Base-by-base conservation (phyloP, 1,140 invertebrate genomes). In the Hydropsyche tenuis region DNA sequence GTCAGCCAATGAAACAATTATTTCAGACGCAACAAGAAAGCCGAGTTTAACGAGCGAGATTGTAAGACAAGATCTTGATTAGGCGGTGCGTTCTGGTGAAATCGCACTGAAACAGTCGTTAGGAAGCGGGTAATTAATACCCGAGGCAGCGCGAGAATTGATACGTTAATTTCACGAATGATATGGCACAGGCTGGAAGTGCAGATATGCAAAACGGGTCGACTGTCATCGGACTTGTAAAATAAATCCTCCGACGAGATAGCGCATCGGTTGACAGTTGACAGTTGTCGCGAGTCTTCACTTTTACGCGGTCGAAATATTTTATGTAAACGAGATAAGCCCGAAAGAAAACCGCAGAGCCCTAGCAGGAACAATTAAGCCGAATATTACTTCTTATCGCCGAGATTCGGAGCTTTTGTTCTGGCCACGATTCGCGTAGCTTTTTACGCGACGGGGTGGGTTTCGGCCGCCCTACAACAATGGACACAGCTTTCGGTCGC, bases 1-100 rank as follows among this genome's bases (percentile, higher is more conserved):
- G 56, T 60, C 56, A 60, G 56, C 56, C 56, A 60, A 60, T 60
- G 56, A 60, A 60, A 60, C 56, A 60, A 60, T 60, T 60, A 60
- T 25, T 60, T 60, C 11, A 20, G 12, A 60, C 11, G 56, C 22
- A 60, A 60, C 56, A 20, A 60, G 56, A 60, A 60, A 60, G 56
- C 23, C 56, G 14, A 60, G 23, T 25, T 60, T 60, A 60, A 60
- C 56, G 56, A 60, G 22, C 9, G 56, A 60, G 51, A 56, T 56
- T 56, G 20, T 56, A 18, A 18, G 51, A 56, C 51, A 60, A 60
- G 56, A 60, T 60, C 56, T 60, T 60, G 23, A 60, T 60, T 60
- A 60, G 18, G 23, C 30, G 3, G 30, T 37, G 30, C 30, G 30
- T 37, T 37, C 30, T 37, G 30, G 30, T 37, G 30, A 37, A 37